Evolutionary conservation across 2,113 vertebrate genomes (phyloP).

Genomic region (Hassar affinis): DNA sequence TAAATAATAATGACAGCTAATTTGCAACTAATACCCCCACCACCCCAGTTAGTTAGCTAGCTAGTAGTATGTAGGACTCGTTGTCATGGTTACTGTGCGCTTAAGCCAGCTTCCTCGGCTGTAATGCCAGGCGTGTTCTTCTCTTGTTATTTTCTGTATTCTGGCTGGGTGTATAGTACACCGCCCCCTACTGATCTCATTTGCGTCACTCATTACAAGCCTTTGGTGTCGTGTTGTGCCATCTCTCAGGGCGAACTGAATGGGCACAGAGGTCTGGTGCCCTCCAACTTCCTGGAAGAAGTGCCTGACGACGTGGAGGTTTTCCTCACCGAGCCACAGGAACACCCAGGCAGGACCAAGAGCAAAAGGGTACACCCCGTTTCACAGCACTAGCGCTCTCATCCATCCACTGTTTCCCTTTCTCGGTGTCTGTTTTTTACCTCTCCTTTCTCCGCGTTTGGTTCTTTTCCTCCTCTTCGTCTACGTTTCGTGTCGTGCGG

Average conservation of each 20-base stretch:
- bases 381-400: slow-evolving; percentile 77
- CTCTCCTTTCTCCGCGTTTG: not conserved
- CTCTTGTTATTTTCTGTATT: too few relatives aligned
- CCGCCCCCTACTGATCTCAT: too few relatives aligned
- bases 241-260: slow-evolving; percentile 89
- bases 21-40: not conserved
- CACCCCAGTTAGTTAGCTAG: not conserved
- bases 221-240: not conserved
- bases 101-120: not conserved
- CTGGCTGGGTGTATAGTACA: too few relatives aligned
- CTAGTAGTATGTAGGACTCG: not conserved
- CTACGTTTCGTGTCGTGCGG: slow-evolving; percentile 61
- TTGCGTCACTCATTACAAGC: too few relatives aligned
- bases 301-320: slow-evolving; percentile 99
- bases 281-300: slow-evolving; percentile 99
- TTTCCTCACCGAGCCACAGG: slow-evolving; percentile 87
- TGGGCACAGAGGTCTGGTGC: slow-evolving; percentile 93
- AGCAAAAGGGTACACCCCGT: slow-evolving; percentile 92
- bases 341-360: slow-evolving; percentile 81
- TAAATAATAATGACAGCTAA: not conserved
- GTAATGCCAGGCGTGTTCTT: too few relatives aligned
- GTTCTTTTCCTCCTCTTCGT: slow-evolving; percentile 49
- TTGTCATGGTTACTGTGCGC: not conserved
- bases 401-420: slow-evolving; percentile 64
- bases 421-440: slow-evolving; percentile 16